Base-by-base conservation (phyloP, 1,140 invertebrate species). In the Pogonomyrmex barbatus region DNA sequence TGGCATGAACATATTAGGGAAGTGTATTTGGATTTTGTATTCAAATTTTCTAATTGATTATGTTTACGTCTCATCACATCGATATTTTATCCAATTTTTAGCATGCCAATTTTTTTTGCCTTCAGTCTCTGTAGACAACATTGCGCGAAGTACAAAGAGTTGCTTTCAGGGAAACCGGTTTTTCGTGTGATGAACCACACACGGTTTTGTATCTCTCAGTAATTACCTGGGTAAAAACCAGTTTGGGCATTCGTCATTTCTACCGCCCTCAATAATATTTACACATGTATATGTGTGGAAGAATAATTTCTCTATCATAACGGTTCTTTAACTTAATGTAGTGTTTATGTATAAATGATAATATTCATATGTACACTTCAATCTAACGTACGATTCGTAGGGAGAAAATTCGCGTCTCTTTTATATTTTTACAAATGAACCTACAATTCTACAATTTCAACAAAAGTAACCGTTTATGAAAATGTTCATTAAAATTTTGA, bases 221-320 rank as follows among this genome's bases (percentile, higher is more conserved):
- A 85, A 89, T 88, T 77, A 89, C 81, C 52, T 67, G 24, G 24
- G 24, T 24, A 24, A 67, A 91, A 91, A 91, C 89, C 90, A 87
- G 89, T 91, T 91, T 91, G 56, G 24, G 9, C 60, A 89, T 24
- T 24, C 24, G 0, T 87, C 85, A 76, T 83, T 68, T 83, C 76
- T 36, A 30, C 30, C 58, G 24, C 17, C 65, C 71, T 47, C 70
- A 54, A 87, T 85, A 87, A 76, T 90, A 91, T 91, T 91, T 91
- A 89, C 88, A 87, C 56, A 0, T 2, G 33, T 52, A 9, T 50
- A 54, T n/a, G 8, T 39, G 10, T 30, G 70, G 67, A 91, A 87
- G 83, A 71, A 91, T 89, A 85, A 88, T 89, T 60, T 58, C 63
- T 65, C 39, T 33, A 30, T 52, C 4, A 60, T 89, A 89, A 89